Evolutionary conservation across 2,888 invertebrate species (phyloP).

Genomic region (Nudaria mundana): DNA sequence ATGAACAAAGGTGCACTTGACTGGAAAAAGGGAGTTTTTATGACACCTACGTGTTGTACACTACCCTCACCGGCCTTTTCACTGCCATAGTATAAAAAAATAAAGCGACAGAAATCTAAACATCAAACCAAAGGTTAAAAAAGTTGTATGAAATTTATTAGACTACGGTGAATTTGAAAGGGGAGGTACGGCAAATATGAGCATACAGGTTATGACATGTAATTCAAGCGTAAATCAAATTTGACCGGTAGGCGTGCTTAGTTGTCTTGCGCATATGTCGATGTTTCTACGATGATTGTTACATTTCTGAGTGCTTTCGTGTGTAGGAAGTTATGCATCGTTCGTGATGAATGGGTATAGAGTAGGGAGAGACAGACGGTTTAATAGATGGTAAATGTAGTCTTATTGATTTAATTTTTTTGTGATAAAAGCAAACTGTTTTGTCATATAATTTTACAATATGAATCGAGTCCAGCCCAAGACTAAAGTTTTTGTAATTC

Average conservation of each 20-base stretch:
- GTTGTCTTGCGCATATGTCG: constrained; percentile 77
- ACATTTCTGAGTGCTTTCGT: constrained; percentile 66
- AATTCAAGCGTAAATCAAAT: constrained; percentile 81
- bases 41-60: constrained; percentile 50
- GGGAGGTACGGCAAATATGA: constrained; percentile 42
- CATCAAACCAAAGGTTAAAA: constrained; percentile 1
- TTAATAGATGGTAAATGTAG: constrained; percentile 31
- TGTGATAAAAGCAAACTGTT: constrained; percentile 5
- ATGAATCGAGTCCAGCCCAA: background rate
- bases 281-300: constrained; percentile 66
- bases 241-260: constrained; percentile 73
- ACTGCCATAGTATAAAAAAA: constrained; percentile 38
- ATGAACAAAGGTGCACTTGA: constrained; percentile 69
- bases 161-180: constrained; percentile 34
- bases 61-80: constrained; percentile 27
- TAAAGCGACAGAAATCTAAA: background rate
- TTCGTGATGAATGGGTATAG: constrained; percentile 66
- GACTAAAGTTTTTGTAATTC: no score
- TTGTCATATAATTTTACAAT: background rate
- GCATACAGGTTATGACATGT: constrained; percentile 74
- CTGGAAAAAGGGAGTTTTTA: constrained; percentile 63
- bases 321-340: constrained; percentile 58
- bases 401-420: constrained; percentile 21
- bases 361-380: constrained; percentile 29
- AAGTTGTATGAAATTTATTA: constrained; percentile 18